phyloP scores from a whole-genome alignment of 2,888 invertebrate genomes.

The Melipona beecheii region DNA sequence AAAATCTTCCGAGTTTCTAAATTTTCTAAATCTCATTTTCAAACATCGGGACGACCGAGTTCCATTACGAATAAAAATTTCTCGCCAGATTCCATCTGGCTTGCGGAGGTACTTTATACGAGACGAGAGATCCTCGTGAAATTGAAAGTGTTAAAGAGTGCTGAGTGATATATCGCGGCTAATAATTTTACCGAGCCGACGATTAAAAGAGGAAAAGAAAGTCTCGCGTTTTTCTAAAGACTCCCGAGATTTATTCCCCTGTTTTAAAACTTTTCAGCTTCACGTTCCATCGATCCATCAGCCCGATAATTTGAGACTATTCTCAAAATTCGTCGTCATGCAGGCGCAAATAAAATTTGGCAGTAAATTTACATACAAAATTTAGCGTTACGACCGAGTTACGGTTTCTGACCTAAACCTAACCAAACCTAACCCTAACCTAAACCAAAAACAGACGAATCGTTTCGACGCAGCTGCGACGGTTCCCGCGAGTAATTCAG shows the following conservation, averaged over 20 bases:
- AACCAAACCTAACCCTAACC: no score
- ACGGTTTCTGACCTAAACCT: no score
- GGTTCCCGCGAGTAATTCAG: neutral
- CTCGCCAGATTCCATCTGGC: neutral
- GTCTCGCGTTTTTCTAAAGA: neutral
- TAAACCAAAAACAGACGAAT: neutral
- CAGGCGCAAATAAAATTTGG: no score
- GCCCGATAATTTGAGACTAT: no score
- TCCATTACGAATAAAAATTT: neutral
- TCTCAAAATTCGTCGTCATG: no score
- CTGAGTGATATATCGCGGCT: no score
- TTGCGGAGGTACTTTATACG: neutral
- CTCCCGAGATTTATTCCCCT: neutral
- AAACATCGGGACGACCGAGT: neutral
- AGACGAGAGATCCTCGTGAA: neutral
- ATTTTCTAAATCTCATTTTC: neutral
- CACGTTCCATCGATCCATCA: neutral
- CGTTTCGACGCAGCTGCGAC: neutral
- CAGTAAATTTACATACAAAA: no score
- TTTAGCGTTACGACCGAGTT: no score
- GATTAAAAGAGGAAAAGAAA: neutral
- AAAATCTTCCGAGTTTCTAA: conserved; percentile 6
- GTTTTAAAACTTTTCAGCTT: neutral
- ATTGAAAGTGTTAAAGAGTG: neutral
- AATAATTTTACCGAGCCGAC: neutral